Evolutionary conservation across 2,797 vertebrate genomes (phyloP).

Genomic region (Neostethus bicornis): DNA sequence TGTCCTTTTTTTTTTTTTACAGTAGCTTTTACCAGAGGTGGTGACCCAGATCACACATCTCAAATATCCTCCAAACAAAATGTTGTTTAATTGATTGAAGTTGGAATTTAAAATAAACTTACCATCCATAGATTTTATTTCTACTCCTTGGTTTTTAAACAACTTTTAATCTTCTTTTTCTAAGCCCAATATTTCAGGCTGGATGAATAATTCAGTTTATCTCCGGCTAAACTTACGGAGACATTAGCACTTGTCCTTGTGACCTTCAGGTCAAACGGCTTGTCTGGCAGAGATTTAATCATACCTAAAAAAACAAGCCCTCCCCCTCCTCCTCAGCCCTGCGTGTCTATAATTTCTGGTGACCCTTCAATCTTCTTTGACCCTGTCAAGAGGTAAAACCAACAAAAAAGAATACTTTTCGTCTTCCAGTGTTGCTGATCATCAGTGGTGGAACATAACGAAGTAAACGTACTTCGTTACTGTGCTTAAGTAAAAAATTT

Average conservation of each 20-base stretch:
- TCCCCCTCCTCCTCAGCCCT: neutral
- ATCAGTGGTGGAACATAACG: no score
- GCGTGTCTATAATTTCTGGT: constrained; percentile 27
- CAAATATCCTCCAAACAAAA: constrained; percentile 33
- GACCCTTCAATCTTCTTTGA: constrained; percentile 19
- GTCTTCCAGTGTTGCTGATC: constrained; percentile 1
- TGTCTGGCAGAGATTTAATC: constrained; percentile 33
- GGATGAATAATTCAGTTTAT: constrained; percentile 1
- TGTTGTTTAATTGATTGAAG: constrained; percentile 2
- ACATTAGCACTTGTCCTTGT: constrained; percentile 3
- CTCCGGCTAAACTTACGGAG: neutral
- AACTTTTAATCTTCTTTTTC: neutral
- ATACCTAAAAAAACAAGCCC: constrained; percentile 18
- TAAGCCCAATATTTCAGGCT: neutral
- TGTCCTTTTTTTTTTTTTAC: constrained; percentile 9
- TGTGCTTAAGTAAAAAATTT: no score
- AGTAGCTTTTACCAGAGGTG: constrained; percentile 36
- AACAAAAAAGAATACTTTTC: constrained; percentile 4
- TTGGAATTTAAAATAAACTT: constrained; percentile 30
- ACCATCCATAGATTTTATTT: no score
- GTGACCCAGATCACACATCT: constrained; percentile 44
- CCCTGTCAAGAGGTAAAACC: constrained; percentile 43
- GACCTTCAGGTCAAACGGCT: constrained; percentile 26
- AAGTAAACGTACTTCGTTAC: no score
- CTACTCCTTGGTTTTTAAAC: no score